Evolutionary conservation across 2,888 invertebrate genomes (phyloP).

Genomic region (Drosophila neoperkinsi): DNA sequence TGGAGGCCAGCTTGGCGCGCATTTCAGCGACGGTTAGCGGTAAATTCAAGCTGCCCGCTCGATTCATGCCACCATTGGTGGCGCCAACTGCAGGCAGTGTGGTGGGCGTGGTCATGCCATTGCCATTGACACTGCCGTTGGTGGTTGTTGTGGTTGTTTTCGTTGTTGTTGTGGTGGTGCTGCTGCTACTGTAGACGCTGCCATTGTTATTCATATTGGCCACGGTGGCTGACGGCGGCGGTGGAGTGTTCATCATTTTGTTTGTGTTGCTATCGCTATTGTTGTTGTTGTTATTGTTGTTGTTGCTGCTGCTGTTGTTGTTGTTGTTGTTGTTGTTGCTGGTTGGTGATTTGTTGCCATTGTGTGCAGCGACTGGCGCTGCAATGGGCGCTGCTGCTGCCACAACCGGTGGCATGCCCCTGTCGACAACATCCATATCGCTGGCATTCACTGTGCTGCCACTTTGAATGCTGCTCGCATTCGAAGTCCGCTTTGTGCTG

Average conservation of each 20-base stretch:
- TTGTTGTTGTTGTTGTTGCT: slow-evolving; percentile 9
- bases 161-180: slow-evolving; percentile 24
- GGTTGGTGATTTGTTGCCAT: slow-evolving; percentile 59
- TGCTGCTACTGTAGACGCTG: slow-evolving; percentile 55
- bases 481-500: slow-evolving; percentile 72
- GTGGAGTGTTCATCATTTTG: slow-evolving; percentile 47
- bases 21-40: slow-evolving; percentile 97
- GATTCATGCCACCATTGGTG: slow-evolving; percentile 52
- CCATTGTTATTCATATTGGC: slow-evolving; percentile 65
- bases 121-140: slow-evolving; percentile 39
- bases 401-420: slow-evolving; percentile 37
- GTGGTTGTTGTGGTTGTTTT: slow-evolving; percentile 15
- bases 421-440: slow-evolving; percentile 71
- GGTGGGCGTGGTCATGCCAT: slow-evolving; percentile 42
- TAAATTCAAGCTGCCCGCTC: slow-evolving; percentile 88
- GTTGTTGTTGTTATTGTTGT: slow-evolving; percentile 20
- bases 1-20: slow-evolving; percentile 93
- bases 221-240: slow-evolving; percentile 65
- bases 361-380: slow-evolving; percentile 44
- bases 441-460: slow-evolving; percentile 61
- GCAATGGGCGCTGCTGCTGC: slow-evolving; percentile 22
- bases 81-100: slow-evolving; percentile 30
- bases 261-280: slow-evolving; percentile 28
- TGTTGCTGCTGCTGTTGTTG: slow-evolving; percentile 20
- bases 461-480: slow-evolving; percentile 71